Evolutionary conservation across 2,888 invertebrate genomes (phyloP).

Genomic region (Aspidiotus rigidus): DNA sequence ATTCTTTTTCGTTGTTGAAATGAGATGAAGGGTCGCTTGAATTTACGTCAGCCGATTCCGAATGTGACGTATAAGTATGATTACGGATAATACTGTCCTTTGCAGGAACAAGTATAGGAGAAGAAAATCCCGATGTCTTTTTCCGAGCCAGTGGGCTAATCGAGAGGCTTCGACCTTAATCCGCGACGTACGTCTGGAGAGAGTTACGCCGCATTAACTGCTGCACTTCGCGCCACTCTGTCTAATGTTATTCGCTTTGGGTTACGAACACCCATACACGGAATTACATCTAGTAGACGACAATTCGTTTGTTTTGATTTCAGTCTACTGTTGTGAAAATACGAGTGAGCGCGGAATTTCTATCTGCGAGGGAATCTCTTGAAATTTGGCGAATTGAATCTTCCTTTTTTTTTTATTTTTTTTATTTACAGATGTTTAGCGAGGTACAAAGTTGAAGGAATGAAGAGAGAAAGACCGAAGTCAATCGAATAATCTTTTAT

Average conservation of each 20-base stretch:
- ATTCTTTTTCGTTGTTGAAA: neutral
- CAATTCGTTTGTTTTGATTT: neutral
- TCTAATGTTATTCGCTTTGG: neutral
- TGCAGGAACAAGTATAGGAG: constrained; percentile 18
- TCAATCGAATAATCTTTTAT: too few relatives aligned
- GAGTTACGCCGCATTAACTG: constrained; percentile 11
- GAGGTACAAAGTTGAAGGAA: too few relatives aligned
- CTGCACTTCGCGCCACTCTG: constrained; percentile 1
- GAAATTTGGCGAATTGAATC: too few relatives aligned
- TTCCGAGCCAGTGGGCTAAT: constrained; percentile 53
- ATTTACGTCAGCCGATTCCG: constrained; percentile 27
- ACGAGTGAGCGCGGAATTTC: too few relatives aligned
- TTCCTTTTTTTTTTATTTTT: too few relatives aligned
- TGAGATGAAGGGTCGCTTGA: constrained; percentile 10
- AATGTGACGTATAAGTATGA: constrained; percentile 31
- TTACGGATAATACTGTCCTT: constrained; percentile 30
- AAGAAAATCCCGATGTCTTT: constrained; percentile 47
- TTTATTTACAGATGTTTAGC: too few relatives aligned
- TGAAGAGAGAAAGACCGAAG: too few relatives aligned
- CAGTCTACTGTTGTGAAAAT: neutral
- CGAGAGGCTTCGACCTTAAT: constrained; percentile 27
- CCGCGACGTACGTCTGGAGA: constrained; percentile 10
- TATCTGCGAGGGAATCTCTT: too few relatives aligned
- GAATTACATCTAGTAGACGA: too few relatives aligned
- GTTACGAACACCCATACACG: neutral